Base-by-base conservation (phyloP, 2,888 invertebrate genomes). In the Drosophila quinaria region DNA sequence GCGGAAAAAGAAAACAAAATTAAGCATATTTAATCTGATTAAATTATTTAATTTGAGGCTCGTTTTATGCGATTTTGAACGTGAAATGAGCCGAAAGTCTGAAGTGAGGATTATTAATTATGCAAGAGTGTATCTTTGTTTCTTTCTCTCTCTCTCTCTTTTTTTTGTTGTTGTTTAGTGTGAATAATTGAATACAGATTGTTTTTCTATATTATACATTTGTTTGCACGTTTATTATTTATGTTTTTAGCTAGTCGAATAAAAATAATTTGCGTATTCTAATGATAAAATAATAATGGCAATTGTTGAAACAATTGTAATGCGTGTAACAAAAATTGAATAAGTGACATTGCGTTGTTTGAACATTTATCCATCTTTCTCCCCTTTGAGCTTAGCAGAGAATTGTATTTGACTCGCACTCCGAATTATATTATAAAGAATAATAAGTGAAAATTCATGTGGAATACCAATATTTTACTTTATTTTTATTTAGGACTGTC, bases 11-110 rank as follows among this genome's bases (percentile, higher is more conserved):
- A 66, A 67, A 62, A 66, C 35, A 51, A 50, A 64, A 68, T 69
- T 59, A 65, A 56, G 64, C 66, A 72, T 55, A 65, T 70, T 74
- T 70, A 85, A 87, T 78, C 82, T 69, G 80, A 87, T 87, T 84
- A 80, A 84, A 84, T 84, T 87, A 87, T 85, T 75, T 85, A 87
- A 87, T 87, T 78, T 85, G 70, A 58, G 67, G 71, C 58, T 64
- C 67, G 63, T 67, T 73, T 70, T 67, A 64, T 81, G 66, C 66
- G 56, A 58, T 74, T 80, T 73, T 65, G 63, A 61, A 39, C 68
- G 52, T 50, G 59, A 65, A 69, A 65, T 62, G 59, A 74, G 61
- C 61, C 39, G 52, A 77, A 56, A 60, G 60, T 41, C 44, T 61
- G 58, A 35, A 50, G 25, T 15, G 42, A 55, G 49, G 56, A 55